phyloP scores from a whole-genome alignment of 2,113 vertebrate genomes.

The Ramphastos sulfuratus region DNA sequence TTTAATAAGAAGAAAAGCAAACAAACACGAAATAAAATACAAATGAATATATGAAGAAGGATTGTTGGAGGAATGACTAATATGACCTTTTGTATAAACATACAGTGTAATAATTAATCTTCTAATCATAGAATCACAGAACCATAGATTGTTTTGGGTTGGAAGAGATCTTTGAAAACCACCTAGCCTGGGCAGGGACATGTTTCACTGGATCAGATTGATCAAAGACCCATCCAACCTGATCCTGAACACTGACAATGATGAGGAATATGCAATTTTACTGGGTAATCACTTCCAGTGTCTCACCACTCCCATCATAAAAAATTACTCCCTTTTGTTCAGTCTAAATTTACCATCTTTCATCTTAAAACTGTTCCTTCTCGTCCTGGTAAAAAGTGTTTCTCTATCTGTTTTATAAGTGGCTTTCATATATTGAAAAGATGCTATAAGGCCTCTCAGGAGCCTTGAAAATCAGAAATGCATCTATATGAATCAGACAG shows the following conservation, averaged over 20 bases:
- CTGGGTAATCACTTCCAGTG: neutral
- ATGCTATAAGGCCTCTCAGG: neutral
- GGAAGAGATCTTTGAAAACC: neutral
- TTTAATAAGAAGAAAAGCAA: neutral
- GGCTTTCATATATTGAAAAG: neutral
- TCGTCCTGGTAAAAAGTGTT: neutral
- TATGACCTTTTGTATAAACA: neutral
- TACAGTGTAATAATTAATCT: neutral
- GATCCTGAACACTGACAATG: neutral
- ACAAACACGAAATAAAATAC: neutral
- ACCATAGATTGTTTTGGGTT: neutral
- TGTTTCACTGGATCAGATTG: neutral
- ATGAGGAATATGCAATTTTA: neutral
- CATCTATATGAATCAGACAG: neutral
- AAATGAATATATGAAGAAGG: neutral
- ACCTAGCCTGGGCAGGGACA: neutral
- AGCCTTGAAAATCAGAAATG: neutral
- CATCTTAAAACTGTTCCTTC: neutral
- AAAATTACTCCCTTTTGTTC: neutral
- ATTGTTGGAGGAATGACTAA: neutral
- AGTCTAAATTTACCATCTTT: neutral
- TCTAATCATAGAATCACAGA: neutral
- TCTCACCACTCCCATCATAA: neutral
- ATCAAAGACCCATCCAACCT: neutral
- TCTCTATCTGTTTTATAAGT: neutral